A percentile compares a stretch with the other conserved stretches of the same genome.
Evolutionary conservation across 1,140 invertebrate genomes (phyloP).

Genomic region (Brachionus rubens): DNA sequence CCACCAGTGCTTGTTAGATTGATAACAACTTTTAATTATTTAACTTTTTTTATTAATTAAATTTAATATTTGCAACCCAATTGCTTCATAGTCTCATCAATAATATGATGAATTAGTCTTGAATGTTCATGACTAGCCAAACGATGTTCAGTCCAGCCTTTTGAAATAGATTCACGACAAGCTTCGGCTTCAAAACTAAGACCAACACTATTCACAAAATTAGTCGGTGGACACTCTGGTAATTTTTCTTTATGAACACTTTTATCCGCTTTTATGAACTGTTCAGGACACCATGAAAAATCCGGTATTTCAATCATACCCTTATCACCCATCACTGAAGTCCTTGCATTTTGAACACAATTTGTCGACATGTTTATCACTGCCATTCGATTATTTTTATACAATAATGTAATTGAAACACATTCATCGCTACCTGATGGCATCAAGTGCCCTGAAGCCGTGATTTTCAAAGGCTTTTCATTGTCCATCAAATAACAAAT

Average conservation of each 20-base stretch:
- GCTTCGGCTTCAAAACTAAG: constrained; percentile 27
- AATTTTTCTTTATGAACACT: background rate
- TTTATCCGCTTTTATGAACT: constrained; percentile 47
- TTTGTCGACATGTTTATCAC: constrained; percentile 60
- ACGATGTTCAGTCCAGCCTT: constrained; percentile 64
- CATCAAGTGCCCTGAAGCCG: constrained; percentile 68
- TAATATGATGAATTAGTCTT: constrained; percentile 65
- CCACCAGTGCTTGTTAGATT: no score
- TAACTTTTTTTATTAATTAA: no score
- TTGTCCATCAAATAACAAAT: constrained; percentile 69
- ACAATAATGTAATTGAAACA: constrained; percentile 67
- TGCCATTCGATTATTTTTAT: constrained; percentile 67
- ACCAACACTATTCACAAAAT: constrained; percentile 29
- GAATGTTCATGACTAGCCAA: constrained; percentile 65
- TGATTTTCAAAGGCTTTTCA: constrained; percentile 65
- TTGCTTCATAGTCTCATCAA: constrained; percentile 68
- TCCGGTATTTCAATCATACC: constrained; percentile 48
- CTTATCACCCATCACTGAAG: constrained; percentile 20
- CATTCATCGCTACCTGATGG: constrained; percentile 67
- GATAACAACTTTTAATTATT: no score
- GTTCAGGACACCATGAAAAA: constrained; percentile 49
- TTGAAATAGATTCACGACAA: constrained; percentile 44
- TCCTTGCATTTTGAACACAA: constrained; percentile 40
- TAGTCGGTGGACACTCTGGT: background rate
- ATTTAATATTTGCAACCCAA: constrained; percentile 59